Percentiles rank a stretch among this genome's conserved stretches.
phyloP scores from a whole-genome alignment of 2,797 vertebrate genomes.

The Clarias platycephalus region DNA sequence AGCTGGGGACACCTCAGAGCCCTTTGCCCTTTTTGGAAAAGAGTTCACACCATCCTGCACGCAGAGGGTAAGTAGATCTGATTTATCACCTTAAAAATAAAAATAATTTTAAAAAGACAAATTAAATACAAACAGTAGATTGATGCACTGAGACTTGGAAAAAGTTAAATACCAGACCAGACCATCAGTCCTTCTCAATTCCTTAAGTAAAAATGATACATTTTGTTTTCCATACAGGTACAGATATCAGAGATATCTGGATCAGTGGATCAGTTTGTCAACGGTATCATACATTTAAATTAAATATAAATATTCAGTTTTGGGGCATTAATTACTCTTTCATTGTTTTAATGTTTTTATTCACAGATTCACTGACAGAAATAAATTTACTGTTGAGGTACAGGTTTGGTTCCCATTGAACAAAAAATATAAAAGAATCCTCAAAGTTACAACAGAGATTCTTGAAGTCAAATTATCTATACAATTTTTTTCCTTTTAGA shows the following conservation, averaged over 20 bases:
- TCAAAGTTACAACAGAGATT: not conserved
- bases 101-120: not conserved
- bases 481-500: not conserved
- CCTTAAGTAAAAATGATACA: not conserved
- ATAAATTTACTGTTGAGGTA: not conserved
- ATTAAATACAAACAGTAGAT: not conserved
- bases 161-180: not conserved
- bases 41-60: conserved; percentile 27
- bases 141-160: not conserved
- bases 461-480: not conserved
- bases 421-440: not conserved
- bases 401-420: not conserved
- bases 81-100: not conserved
- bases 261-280: not conserved
- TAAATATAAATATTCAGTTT: not conserved
- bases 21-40: conserved; percentile 12
- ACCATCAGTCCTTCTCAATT: not conserved
- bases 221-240: not conserved
- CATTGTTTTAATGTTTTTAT: not conserved
- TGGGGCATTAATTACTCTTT: too few relatives aligned
- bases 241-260: not conserved
- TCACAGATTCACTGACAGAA: not conserved
- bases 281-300: not conserved
- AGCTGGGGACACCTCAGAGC: not conserved
- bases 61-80: conserved; percentile 50